phyloP scores from a whole-genome alignment of 2,888 invertebrate species.

The Hirtodrosophila trivittata region DNA sequence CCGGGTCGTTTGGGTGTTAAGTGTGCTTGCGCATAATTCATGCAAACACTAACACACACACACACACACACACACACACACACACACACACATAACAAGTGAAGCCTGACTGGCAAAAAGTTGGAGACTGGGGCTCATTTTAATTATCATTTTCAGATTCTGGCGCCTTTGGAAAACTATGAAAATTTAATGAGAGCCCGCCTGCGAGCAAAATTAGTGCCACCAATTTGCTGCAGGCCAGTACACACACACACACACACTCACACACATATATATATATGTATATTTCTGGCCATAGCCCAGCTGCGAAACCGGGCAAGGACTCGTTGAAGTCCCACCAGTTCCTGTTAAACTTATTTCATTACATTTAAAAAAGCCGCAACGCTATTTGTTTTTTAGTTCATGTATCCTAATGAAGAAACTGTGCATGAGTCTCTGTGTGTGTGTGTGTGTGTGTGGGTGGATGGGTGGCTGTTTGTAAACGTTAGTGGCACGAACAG shows the following conservation, averaged over 20 bases:
- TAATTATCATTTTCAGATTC: slow-evolving; percentile 73
- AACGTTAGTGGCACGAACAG: slow-evolving; percentile 13
- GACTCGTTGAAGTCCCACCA: slow-evolving; percentile 14
- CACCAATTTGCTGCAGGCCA: slow-evolving; percentile 54
- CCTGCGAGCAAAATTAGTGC: slow-evolving; percentile 66
- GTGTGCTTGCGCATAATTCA: slow-evolving; percentile 76
- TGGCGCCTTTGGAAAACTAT: slow-evolving; percentile 65
- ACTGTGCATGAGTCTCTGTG: slow-evolving; percentile 12
- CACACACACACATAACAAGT: slow-evolving; percentile 3
- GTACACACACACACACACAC: slow-evolving; percentile 24
- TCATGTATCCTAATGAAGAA: slow-evolving; percentile 67
- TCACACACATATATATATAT: slow-evolving; percentile 11
- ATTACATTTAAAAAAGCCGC: slow-evolving; percentile 61
- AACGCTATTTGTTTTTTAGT: slow-evolving; percentile 64
- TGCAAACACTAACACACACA: slow-evolving; percentile 33
- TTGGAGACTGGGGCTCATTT: slow-evolving; percentile 51
- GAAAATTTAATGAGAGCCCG: slow-evolving; percentile 72
- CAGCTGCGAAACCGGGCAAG: slow-evolving; percentile 5
- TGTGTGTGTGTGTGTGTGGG: slow-evolving; percentile 7
- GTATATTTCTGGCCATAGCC: slow-evolving; percentile 1
- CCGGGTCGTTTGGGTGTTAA: slow-evolving; percentile 67
- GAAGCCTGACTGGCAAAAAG: slow-evolving; percentile 3
- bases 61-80: slow-evolving; percentile 16
- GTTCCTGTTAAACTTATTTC: slow-evolving; percentile 61
- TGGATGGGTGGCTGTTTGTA: slow-evolving; percentile 5